Percentiles rank a stretch among this genome's conserved stretches.
Conservation (phyloP, 2,888 invertebrate genomes). For the Anodontia alba region DNA sequence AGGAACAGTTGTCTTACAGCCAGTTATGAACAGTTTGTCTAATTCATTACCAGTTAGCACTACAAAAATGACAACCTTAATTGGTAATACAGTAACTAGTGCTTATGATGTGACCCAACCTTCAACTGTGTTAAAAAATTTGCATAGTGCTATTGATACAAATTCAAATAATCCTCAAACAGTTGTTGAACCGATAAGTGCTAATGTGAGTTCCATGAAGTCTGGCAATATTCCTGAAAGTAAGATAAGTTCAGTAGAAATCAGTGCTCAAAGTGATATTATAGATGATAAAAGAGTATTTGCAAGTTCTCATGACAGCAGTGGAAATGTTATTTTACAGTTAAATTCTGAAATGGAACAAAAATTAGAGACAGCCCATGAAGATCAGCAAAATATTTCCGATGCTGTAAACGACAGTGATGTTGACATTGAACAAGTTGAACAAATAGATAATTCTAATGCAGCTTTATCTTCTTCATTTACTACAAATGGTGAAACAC, state of each 20-base stretch:
- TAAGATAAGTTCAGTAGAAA: background rate
- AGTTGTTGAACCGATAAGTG: background rate
- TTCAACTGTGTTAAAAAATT: background rate
- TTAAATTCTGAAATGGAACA: background rate
- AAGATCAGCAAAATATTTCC: background rate
- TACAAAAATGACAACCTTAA: background rate
- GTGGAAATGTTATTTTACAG: background rate
- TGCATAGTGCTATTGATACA: background rate
- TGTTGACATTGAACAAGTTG: background rate
- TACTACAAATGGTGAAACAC: background rate
- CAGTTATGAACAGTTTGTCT: background rate
- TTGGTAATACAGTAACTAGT: background rate
- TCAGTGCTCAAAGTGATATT: background rate
- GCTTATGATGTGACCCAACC: background rate
- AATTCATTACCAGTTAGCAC: background rate
- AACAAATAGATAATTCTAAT: background rate
- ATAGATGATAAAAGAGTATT: background rate
- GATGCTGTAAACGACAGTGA: background rate
- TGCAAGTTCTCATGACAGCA: background rate
- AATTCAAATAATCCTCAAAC: background rate
- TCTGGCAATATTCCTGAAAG: background rate
- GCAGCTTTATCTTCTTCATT: background rate
- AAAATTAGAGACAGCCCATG: background rate
- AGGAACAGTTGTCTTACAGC: constrained; percentile 11
- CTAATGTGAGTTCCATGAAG: background rate